Conservation (phyloP, 2,888 invertebrate genomes). For the Cremastinae sp. region DNA sequence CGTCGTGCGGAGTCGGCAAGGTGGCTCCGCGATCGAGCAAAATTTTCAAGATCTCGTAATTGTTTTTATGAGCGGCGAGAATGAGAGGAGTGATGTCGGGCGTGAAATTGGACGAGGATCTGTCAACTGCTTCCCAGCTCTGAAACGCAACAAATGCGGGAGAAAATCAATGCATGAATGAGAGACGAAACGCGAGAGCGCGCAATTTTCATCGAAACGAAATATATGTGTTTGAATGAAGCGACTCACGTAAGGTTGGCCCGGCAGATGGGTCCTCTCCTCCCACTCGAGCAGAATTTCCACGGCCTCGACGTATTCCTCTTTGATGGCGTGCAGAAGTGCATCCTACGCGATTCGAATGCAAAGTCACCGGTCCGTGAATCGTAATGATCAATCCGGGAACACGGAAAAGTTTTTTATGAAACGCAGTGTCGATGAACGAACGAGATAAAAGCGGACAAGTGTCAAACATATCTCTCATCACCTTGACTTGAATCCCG, state of each 20-base stretch:
- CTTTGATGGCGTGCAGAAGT: slow-evolving; percentile 96
- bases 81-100: slow-evolving; percentile 97
- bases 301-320: slow-evolving; percentile 99
- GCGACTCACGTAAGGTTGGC: slow-evolving; percentile 88
- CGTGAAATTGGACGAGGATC: slow-evolving; percentile 92
- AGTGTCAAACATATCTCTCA: slow-evolving; percentile 41
- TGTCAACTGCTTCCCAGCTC: slow-evolving; percentile 94
- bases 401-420: neutral
- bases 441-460: neutral
- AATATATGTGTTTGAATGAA: neutral
- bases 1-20: slow-evolving; percentile 94
- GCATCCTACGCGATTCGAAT: slow-evolving; percentile 85
- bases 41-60: slow-evolving; percentile 98
- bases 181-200: neutral
- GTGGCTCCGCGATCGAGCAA: slow-evolving; percentile 95
- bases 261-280: slow-evolving; percentile 88
- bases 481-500: slow-evolving; percentile 92
- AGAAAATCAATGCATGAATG: slow-evolving; percentile 10
- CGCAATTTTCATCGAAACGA: slow-evolving; percentile 16
- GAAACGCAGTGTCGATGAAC: neutral
- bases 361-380: slow-evolving; percentile 38
- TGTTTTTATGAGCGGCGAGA: slow-evolving; percentile 96
- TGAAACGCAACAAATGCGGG: slow-evolving; percentile 76
- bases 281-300: slow-evolving; percentile 96
- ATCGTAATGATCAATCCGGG: slow-evolving; percentile 34